Percentiles rank a stretch among this genome's conserved stretches.
phyloP scores from a whole-genome alignment of 2,113 vertebrate genomes.

The Eonycteris spelaea region DNA sequence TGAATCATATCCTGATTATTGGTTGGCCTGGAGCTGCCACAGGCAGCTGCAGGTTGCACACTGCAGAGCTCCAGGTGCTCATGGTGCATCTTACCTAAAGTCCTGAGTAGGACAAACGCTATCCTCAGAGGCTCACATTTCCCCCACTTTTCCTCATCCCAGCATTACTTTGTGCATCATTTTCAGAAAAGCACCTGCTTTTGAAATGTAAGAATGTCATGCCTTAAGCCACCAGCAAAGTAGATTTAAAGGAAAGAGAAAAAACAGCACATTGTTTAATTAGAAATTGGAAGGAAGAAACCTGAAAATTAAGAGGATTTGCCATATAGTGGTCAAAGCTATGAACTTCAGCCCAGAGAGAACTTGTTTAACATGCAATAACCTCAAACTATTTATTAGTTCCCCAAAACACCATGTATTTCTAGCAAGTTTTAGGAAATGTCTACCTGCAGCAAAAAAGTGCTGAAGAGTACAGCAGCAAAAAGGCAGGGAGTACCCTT shows the following conservation, averaged over 20 bases:
- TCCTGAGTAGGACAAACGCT: not conserved
- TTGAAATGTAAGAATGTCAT: not conserved
- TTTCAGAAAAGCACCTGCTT: conserved; percentile 28
- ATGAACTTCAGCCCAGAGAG: not conserved
- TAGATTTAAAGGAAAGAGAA: not conserved
- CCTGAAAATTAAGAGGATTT: conserved; percentile 31
- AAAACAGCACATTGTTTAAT: not conserved
- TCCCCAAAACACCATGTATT: not conserved
- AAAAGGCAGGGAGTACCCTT: not conserved
- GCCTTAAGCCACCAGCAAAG: not conserved
- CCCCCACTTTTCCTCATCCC: not conserved
- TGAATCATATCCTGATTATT: not conserved
- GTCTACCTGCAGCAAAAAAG: not conserved
- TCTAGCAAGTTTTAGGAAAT: conserved; percentile 1
- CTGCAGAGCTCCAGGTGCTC: not conserved
- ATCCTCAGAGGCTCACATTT: not conserved
- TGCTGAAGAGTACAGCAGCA: not conserved
- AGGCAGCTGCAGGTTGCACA: not conserved
- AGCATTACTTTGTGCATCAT: not conserved
- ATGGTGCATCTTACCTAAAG: not conserved
- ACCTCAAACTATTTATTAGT: not conserved
- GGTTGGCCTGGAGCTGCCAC: not conserved
- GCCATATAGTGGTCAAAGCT: not conserved
- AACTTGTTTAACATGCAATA: not conserved
- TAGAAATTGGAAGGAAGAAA: conserved; percentile 14